Evolutionary conservation across 2,113 vertebrate species (phyloP).

Genomic region (Leptosomus discolor): DNA sequence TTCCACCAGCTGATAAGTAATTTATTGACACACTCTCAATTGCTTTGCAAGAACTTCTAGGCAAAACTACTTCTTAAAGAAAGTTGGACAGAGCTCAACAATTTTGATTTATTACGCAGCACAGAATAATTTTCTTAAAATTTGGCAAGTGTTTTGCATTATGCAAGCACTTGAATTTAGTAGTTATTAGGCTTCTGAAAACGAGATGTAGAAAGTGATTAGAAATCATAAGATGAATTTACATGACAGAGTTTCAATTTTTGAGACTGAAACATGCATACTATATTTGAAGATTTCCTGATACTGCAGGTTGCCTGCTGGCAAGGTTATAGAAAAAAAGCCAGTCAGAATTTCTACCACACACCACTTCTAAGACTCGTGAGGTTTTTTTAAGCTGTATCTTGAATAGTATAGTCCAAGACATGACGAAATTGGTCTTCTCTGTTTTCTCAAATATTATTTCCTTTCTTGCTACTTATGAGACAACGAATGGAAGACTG

Average conservation of each 20-base stretch:
- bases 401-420: not conserved
- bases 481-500: not conserved
- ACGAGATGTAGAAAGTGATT: slow-evolving; percentile 39
- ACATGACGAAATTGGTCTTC: not conserved
- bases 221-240: slow-evolving; percentile 31
- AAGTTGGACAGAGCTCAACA: not conserved
- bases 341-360: not conserved
- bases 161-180: slow-evolving; percentile 12
- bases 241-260: slow-evolving; percentile 3
- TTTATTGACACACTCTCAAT: not conserved
- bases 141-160: not conserved
- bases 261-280: not conserved
- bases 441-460: not conserved
- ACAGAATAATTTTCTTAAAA: not conserved
- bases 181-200: slow-evolving; percentile 20
- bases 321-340: not conserved
- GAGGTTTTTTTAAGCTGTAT: not conserved
- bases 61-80: slow-evolving; percentile 1
- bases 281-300: not conserved
- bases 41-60: not conserved
- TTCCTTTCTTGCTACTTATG: not conserved
- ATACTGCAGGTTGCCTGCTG: not conserved
- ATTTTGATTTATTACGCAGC: slow-evolving; percentile 5
- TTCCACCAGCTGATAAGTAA: not conserved
- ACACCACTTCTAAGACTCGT: not conserved